These are phyloP conservation scores for Elymnias hypermnestra DNA, from an alignment of 1,140 invertebrate genomes.

Conservation along the genomic window DNA sequence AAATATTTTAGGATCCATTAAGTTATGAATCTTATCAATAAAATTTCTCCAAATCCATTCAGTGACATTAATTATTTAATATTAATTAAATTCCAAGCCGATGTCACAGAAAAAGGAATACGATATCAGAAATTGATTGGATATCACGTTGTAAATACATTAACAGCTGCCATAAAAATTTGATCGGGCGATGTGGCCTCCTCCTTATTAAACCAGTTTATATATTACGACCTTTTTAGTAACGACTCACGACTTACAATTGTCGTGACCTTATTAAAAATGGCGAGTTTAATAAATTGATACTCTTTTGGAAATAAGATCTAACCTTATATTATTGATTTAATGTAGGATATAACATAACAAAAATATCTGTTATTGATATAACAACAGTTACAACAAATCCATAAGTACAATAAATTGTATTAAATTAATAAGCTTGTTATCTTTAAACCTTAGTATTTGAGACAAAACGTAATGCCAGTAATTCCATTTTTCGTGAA, in stretches of 20 bases:
- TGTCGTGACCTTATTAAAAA: too few relatives aligned
- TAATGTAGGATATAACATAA: too few relatives aligned
- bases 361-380: too few relatives aligned
- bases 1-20: not conserved
- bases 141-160: constrained; percentile 27
- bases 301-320: too few relatives aligned
- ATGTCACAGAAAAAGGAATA: constrained; percentile 16
- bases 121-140: constrained; percentile 24
- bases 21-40: not conserved
- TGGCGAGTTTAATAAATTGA: too few relatives aligned
- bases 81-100: constrained; percentile 15
- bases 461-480: too few relatives aligned
- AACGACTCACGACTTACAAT: not conserved
- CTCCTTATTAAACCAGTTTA: not conserved
- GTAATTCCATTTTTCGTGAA: too few relatives aligned
- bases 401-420: too few relatives aligned
- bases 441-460: too few relatives aligned
- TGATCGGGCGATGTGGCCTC: constrained; percentile 24
- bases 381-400: too few relatives aligned
- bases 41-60: constrained; percentile 1
- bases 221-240: not conserved
- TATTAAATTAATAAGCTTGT: too few relatives aligned
- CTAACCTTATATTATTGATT: too few relatives aligned
- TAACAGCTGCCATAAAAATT: constrained; percentile 36
- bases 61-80: constrained; percentile 2